A percentile compares a stretch with the other conserved stretches of the same genome.
Evolutionary conservation across 2,888 invertebrate species (phyloP).

Genomic region (Ceratothoa steindachneri): DNA sequence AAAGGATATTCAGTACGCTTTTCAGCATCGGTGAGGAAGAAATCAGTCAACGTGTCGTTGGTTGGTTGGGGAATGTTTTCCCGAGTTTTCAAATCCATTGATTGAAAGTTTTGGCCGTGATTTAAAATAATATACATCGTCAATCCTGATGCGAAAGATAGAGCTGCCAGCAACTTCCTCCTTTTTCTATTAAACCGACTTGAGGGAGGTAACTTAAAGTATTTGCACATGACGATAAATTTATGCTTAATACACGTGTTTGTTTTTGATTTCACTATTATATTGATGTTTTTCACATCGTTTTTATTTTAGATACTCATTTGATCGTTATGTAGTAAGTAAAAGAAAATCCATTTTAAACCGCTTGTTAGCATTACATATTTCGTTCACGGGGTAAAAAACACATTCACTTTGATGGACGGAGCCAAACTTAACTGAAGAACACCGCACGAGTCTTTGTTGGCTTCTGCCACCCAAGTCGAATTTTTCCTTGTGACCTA

Average conservation of each 20-base stretch:
- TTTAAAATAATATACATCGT: background rate
- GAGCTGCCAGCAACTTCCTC: conserved; percentile 2
- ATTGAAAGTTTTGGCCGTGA: background rate
- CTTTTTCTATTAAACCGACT: background rate
- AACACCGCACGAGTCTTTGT: background rate
- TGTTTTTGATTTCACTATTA: too few species aligned
- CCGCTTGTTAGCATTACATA: too few species aligned
- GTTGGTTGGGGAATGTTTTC: background rate
- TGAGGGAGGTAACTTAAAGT: background rate
- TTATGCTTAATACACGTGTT: too few species aligned
- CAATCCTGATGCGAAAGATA: conserved; percentile 1
- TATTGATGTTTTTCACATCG: too few species aligned
- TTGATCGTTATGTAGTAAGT: too few species aligned
- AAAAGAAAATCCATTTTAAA: too few species aligned
- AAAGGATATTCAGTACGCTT: background rate
- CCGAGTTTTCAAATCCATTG: background rate
- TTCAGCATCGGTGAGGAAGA: background rate
- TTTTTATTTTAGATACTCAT: too few species aligned
- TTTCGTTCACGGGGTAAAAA: too few species aligned
- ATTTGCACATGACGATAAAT: background rate
- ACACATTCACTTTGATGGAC: background rate
- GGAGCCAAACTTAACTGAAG: background rate
- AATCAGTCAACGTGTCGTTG: background rate
- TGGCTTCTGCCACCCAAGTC: conserved; percentile 2
- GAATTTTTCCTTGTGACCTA: conserved; percentile 1